Evolutionary conservation across 1,140 invertebrate genomes (phyloP).

Genomic region (Wasmannia auropunctata): DNA sequence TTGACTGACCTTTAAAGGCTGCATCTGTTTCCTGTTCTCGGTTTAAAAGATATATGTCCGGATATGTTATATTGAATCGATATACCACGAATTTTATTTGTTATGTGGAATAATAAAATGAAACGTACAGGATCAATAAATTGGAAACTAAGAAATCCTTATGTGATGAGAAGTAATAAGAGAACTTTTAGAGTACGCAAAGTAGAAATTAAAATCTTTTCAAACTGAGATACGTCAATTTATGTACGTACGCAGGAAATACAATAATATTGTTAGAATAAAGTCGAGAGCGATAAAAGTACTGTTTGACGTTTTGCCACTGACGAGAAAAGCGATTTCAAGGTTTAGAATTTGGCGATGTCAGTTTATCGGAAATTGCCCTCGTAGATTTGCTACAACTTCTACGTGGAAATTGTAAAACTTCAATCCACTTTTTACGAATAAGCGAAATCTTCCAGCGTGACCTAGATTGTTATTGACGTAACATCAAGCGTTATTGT

Average conservation of each 20-base stretch:
- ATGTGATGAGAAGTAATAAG: not conserved
- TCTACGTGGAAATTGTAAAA: conserved; percentile 45
- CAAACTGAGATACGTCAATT: not conserved
- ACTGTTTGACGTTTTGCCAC: not conserved
- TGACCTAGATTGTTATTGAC: conserved; percentile 56
- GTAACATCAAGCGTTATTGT: conserved; percentile 56
- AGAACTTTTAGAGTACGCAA: not conserved
- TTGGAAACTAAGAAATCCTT: not conserved
- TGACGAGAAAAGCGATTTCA: conserved; percentile 19
- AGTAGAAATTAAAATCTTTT: not conserved
- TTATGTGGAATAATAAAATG: not conserved
- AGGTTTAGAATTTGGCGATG: conserved; percentile 19
- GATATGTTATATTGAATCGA: conserved; percentile 20
- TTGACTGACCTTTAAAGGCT: conserved; percentile 51
- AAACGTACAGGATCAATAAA: not conserved
- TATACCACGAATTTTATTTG: not conserved
- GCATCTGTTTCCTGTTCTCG: not conserved
- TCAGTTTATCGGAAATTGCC: conserved; percentile 46
- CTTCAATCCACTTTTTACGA: conserved; percentile 55
- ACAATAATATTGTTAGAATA: not conserved
- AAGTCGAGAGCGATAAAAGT: not conserved
- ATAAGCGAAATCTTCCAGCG: conserved; percentile 43
- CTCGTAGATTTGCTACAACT: conserved; percentile 33
- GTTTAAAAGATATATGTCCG: not conserved
- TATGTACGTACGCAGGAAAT: not conserved